A percentile compares a stretch with the other conserved stretches of the same genome.
These are phyloP conservation scores for Cryptophagus acutangulus DNA, from an alignment of 2,888 invertebrate species.

Conservation along the genomic window DNA sequence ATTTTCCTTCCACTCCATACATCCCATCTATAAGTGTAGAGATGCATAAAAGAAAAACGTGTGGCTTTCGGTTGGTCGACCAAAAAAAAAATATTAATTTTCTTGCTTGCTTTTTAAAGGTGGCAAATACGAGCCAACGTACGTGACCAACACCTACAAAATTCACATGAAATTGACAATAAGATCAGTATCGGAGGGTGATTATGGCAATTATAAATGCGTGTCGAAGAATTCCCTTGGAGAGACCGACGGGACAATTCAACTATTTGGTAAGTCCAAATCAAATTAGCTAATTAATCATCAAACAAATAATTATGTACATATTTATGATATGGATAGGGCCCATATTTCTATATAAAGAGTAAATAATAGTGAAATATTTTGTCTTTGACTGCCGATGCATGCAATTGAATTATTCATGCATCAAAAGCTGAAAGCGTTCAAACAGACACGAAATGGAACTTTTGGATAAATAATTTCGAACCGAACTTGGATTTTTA, in stretches of 20 bases:
- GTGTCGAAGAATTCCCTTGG: conserved; percentile 70
- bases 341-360: conserved; percentile 1
- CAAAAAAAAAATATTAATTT: neutral
- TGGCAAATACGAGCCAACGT: conserved; percentile 59
- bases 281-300: too few relatives aligned
- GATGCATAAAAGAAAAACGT: conserved; percentile 20
- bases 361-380: conserved; percentile 14
- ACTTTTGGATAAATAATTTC: too few relatives aligned
- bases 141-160: conserved; percentile 66
- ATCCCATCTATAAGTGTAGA: conserved; percentile 23
- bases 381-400: conserved; percentile 34
- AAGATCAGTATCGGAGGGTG: conserved; percentile 55
- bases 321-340: too few relatives aligned
- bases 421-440: too few relatives aligned
- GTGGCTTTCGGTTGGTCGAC: conserved; percentile 21
- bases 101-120: conserved; percentile 24
- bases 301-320: too few relatives aligned
- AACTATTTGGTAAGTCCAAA: conserved; percentile 64
- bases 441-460: too few relatives aligned
- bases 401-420: conserved; percentile 33
- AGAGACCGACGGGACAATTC: conserved; percentile 68
- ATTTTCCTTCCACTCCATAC: conserved; percentile 4
- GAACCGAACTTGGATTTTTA: too few relatives aligned
- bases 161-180: conserved; percentile 68
- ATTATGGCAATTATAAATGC: conserved; percentile 68